Percentiles rank a stretch among this genome's conserved stretches.
These are phyloP conservation scores for Steatornis caripensis DNA, from an alignment of 2,113 vertebrate species.

Conservation along the genomic window DNA sequence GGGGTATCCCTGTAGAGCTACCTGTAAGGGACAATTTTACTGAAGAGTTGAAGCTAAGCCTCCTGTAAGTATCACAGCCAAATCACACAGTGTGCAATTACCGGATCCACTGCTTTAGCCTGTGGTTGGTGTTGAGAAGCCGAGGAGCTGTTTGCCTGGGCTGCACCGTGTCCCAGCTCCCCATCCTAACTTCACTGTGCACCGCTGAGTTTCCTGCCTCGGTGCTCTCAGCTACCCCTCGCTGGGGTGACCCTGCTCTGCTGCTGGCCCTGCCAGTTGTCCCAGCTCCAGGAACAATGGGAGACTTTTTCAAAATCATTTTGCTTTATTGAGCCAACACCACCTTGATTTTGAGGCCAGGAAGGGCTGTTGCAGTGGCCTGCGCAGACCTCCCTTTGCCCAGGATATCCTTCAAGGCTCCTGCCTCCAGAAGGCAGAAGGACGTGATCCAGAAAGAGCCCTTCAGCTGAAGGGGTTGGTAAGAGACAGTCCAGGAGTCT, in stretches of 20 bases:
- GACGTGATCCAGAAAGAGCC: too few relatives aligned
- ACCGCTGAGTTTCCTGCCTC: background rate
- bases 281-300: background rate
- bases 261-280: background rate
- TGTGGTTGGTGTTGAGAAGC: background rate
- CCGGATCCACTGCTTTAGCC: background rate
- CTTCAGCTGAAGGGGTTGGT: too few relatives aligned
- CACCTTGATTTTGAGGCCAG: too few relatives aligned
- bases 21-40: background rate
- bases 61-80: background rate
- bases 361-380: background rate
- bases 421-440: too few relatives aligned
- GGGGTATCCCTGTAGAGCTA: background rate
- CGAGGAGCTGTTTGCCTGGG: background rate
- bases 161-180: background rate
- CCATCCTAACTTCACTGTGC: background rate
- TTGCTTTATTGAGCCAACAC: background rate
- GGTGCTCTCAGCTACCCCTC: background rate
- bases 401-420: background rate
- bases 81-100: background rate
- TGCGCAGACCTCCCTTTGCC: background rate
- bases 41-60: background rate
- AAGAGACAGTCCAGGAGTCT: too few relatives aligned
- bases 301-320: background rate
- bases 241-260: background rate